Conservation (phyloP, 1,140 invertebrate species). For the Gerris buenoi region DNA sequence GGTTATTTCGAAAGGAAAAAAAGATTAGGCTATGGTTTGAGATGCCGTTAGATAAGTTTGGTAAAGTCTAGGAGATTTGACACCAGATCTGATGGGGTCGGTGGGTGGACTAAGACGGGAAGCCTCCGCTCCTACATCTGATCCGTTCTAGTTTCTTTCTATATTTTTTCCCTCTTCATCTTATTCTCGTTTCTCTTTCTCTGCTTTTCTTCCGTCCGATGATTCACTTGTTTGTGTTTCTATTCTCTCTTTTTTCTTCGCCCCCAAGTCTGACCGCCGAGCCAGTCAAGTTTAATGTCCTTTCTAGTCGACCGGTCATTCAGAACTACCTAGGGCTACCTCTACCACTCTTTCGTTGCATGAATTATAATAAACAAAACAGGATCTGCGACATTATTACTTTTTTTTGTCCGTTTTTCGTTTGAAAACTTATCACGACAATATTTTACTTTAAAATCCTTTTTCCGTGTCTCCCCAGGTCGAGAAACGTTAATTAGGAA, state of each 20-base stretch:
- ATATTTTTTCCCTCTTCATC: background rate
- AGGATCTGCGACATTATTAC: background rate
- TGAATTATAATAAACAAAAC: background rate
- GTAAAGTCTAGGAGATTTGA: background rate
- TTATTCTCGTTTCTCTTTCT: background rate
- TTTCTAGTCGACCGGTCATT: background rate
- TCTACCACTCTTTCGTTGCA: too few relatives aligned
- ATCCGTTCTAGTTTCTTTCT: background rate
- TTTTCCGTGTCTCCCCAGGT: too few relatives aligned
- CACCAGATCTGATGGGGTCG: background rate
- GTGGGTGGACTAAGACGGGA: background rate
- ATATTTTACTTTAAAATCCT: background rate
- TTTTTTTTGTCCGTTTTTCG: background rate
- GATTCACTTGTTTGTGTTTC: background rate
- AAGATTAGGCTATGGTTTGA: background rate
- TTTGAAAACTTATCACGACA: background rate
- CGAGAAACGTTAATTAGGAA: too few relatives aligned
- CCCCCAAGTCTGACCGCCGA: background rate
- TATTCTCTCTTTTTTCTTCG: background rate
- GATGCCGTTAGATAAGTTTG: background rate
- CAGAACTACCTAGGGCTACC: background rate
- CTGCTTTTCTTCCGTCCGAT: too few relatives aligned
- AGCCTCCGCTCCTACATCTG: too few relatives aligned
- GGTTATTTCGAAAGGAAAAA: too few relatives aligned
- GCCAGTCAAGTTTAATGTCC: background rate